phyloP scores from a whole-genome alignment of 2,113 vertebrate genomes.

The Bolborhynchus lineola region DNA sequence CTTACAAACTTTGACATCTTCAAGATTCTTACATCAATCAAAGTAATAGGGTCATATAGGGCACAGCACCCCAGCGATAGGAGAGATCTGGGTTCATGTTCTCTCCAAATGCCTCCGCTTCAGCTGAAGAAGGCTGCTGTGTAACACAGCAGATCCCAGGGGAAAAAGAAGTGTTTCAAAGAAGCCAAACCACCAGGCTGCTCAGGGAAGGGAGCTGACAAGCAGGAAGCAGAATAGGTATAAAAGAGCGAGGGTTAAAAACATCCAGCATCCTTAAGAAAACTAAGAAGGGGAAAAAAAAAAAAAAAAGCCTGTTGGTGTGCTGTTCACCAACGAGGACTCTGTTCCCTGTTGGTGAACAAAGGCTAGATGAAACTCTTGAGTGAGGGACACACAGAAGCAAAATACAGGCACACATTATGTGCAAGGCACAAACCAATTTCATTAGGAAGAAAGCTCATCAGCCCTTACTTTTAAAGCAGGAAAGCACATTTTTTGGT shows the following conservation, averaged over 20 bases:
- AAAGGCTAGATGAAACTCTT: background rate
- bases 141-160: background rate
- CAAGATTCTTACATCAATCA: background rate
- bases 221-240: background rate
- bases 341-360: background rate
- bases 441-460: background rate
- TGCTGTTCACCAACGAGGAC: too few species aligned
- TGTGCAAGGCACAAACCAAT: background rate
- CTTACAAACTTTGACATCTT: background rate
- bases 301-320: background rate
- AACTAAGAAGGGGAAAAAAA: rapidly evolving
- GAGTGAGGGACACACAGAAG: background rate
- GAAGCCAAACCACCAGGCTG: background rate
- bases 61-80: background rate
- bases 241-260: background rate
- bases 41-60: background rate
- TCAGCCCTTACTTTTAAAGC: background rate
- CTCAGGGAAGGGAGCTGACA: background rate
- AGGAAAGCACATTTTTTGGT: background rate
- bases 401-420: background rate
- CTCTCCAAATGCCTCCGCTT: background rate
- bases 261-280: background rate
- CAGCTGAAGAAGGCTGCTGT: background rate
- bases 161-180: background rate
- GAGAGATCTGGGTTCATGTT: background rate